Percentiles rank a stretch among this genome's conserved stretches.
Evolutionary conservation across 2,888 invertebrate genomes (phyloP).

Genomic region (Bugulina stolonifera): DNA sequence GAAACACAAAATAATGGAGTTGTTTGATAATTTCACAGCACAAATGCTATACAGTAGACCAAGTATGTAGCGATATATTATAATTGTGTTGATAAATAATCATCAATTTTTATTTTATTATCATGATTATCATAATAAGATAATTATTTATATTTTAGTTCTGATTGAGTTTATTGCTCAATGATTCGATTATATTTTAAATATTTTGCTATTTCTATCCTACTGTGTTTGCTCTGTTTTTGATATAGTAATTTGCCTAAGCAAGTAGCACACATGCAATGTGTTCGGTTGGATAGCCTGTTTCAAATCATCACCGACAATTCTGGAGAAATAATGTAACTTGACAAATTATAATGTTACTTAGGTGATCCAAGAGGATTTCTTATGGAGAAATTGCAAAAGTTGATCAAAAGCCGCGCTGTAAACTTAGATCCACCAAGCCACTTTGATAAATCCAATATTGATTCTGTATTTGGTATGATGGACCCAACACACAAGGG

Average conservation of each 20-base stretch:
- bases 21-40: slow-evolving; percentile 47
- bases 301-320: too few species aligned
- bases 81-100: background rate
- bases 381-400: slow-evolving; percentile 44
- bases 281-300: too few species aligned
- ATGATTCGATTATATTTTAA: too few species aligned
- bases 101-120: background rate
- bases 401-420: slow-evolving; percentile 40
- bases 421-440: slow-evolving; percentile 41
- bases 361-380: slow-evolving; percentile 46
- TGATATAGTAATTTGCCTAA: too few species aligned
- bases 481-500: slow-evolving; percentile 48
- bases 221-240: too few species aligned
- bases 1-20: slow-evolving; percentile 42
- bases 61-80: slow-evolving; percentile 33
- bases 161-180: too few species aligned
- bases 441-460: slow-evolving; percentile 48
- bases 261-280: too few species aligned
- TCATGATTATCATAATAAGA: background rate
- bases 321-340: too few species aligned
- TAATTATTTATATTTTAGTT: background rate
- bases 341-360: slow-evolving; percentile 18
- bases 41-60: slow-evolving; percentile 47
- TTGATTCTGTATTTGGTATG: slow-evolving; percentile 49
- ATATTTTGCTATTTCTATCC: too few species aligned